Base-by-base conservation (phyloP, 2,888 invertebrate species). In the Hesperia comma region DNA sequence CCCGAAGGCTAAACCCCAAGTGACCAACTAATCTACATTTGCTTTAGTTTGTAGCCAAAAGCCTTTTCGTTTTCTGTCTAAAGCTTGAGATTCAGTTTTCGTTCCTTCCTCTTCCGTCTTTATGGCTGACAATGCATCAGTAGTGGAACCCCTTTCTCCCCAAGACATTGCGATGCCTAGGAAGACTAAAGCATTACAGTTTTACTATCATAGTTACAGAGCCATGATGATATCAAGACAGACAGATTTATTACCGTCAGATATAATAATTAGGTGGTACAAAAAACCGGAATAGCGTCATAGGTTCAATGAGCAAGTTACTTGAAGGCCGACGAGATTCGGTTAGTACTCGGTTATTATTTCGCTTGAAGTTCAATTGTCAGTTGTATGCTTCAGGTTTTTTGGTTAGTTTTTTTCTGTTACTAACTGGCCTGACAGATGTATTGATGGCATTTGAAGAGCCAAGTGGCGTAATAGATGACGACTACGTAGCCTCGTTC, bases 301-400 rank as follows among this genome's bases (percentile, higher is more conserved):
- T 17, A 33, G 75, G 72, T 72, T 75, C 75, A 73, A 76, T 74
- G 74, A 72, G 67, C 71, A 68, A 72, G 71, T 71, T 63, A 57
- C 37, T 62, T 69, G 74, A 79, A 79, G 79, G 78, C 69, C 76
- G 68, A 64, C 78, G 54, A 74, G 79, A 75, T 77, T 75, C 68
- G 64, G 71, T 14, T 43, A 53, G 63, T 70, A 46, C 17, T 46
- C 17, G 43, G 57, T 64, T 68, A 69, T 58, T 32, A 61, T 49
- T 69, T 49, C 19, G 33, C 6, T 53, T 33, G n/a, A 60, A 49
- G 49, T 60, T 49, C 33, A 40, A 56, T 56, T 56, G 55, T 37
- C 6, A 17, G 15, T 6, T 12, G 49, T 49, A 19, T 49, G 19
- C 19, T 49, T 49, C 19, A 49, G 10, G 19, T 8, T 49, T 19